Evolutionary conservation across 2,113 vertebrate species (phyloP), one percentile per base, ranked within the genome.

Genomic region (Cyanoderma ruficeps): DNA sequence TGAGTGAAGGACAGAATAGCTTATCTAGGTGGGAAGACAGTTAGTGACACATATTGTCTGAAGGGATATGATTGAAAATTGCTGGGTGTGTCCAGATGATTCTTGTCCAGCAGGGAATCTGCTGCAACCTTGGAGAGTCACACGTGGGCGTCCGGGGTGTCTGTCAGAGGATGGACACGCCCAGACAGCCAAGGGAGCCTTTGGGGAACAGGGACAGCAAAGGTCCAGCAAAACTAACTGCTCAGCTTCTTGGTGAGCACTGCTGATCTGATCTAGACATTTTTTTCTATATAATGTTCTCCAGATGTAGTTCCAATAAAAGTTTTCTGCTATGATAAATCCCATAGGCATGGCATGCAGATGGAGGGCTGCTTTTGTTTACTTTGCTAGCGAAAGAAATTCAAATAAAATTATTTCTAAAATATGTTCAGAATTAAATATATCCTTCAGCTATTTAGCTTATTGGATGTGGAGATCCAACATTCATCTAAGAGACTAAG

Each of bases 401-500:
- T 71, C 0, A 85, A 86, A 88, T 67, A 82, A 64, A 91, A 72
- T 49, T 0, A 16, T 87, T 85, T 72, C 50, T 85, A 69, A 85
- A 93, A 83, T 95, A 77, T 91, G 90, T 79, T 89, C 52, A 79
- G 69, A 91, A 91, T 91, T 79, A 94, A 76, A 76, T 57, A 57
- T 76, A 83, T 83, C 74, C 53, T 94, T 88, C 33, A 80, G 49
- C 59, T 90, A 57, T 83, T 79, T 90, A 79, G 1, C 12, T 75
- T 85, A 52, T 71, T 68, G 65, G 81, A 84, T 87, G 19, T 59
- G 17, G 30, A 87, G 15, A 76, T 35, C 6, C 27, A 93, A 75
- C 13, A 56, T 47, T 68, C 20, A 44, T 84, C 53, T 75, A 13
- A 89, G 11, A 64, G 13, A 74, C 28, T 13, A 46, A 70, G 50